Evolutionary conservation across 2,797 vertebrate species (phyloP).

Genomic region (Sarcoramphus papa): DNA sequence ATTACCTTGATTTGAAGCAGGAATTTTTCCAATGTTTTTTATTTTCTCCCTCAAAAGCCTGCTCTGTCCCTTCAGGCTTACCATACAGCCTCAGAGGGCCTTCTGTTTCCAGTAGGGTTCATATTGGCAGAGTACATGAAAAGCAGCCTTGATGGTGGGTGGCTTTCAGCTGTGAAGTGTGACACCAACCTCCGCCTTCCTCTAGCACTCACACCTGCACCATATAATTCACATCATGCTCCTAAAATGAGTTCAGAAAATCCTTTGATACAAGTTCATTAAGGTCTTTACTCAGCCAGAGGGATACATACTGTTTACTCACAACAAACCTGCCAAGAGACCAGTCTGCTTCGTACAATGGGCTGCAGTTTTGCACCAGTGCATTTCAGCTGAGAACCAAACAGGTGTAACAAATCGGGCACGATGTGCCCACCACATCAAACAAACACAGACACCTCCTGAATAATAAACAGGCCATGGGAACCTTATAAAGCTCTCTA

Average conservation of each 20-base stretch:
- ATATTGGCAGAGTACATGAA: neutral
- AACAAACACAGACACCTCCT: neutral
- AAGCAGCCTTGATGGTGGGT: conserved; percentile 41
- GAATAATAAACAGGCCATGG: neutral
- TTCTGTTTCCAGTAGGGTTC: neutral
- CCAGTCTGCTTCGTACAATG: neutral
- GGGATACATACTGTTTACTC: neutral
- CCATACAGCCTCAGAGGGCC: neutral
- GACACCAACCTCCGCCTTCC: conserved; percentile 14
- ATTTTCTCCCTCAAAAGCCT: conserved; percentile 2
- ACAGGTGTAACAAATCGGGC: neutral
- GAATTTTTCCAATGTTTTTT: neutral
- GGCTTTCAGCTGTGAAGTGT: conserved; percentile 33
- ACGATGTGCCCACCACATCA: neutral
- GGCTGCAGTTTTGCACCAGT: neutral
- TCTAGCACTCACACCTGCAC: conserved; percentile 41
- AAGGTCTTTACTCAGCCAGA: neutral
- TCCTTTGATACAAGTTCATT: conserved; percentile 42
- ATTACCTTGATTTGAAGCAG: conserved; percentile 28
- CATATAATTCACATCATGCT: conserved; percentile 17
- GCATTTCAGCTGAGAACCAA: conserved; percentile 1
- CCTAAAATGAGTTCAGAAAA: neutral
- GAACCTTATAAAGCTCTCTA: neutral
- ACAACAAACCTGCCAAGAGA: neutral
- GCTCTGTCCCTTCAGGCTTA: neutral